Base-by-base conservation (phyloP, 2,797 vertebrate genomes). In the Chromis chromis region DNA sequence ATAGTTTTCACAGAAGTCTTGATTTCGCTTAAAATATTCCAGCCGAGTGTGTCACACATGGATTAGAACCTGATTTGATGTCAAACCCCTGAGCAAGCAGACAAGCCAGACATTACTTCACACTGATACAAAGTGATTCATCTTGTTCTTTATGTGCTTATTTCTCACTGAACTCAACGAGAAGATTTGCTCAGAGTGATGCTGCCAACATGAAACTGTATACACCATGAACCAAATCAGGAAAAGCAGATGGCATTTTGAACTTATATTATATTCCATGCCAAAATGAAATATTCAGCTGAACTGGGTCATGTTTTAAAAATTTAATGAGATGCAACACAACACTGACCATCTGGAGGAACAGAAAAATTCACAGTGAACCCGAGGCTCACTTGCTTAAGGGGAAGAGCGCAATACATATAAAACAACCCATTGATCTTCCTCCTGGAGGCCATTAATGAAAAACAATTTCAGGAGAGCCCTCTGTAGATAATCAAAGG, bases 311-410 rank as follows among this genome's bases (percentile, higher is more conserved):
- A 58, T 25, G 66, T 68, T 78, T 79, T 83, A 28, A 71, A 89
- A 59, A 46, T 78, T 88, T 81, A 74, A 88, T 86, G 74, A 85
- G 65, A 68, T 63, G 68, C 74, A 86, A 81, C 63, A 85, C 49
- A 76, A 77, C 62, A 55, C 66, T 75, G 80, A 65, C 86, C 82
- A 87, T 87, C 82, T 87, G 79, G 74, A 85, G 60, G 65, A 63
- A 57, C 27, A 70, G 60, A 81, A 63, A 66, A 68, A 74, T 44
- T 64, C 62, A 59, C 59, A 71, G 61, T 67, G 54, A 82, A 60
- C 59, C 55, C 3, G 13, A 59, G 65, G 66, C 81, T 62, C 9
- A 6, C 24, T 24, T 63, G 61, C 62, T 66, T 33, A 46, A 65
- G 16, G 52, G 55, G 70, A 58, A 50, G 48, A 60, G 53, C 70